These are phyloP conservation scores for Eumacrocentrus americanus DNA, from an alignment of 2,888 invertebrate genomes.

Conservation along the genomic window DNA sequence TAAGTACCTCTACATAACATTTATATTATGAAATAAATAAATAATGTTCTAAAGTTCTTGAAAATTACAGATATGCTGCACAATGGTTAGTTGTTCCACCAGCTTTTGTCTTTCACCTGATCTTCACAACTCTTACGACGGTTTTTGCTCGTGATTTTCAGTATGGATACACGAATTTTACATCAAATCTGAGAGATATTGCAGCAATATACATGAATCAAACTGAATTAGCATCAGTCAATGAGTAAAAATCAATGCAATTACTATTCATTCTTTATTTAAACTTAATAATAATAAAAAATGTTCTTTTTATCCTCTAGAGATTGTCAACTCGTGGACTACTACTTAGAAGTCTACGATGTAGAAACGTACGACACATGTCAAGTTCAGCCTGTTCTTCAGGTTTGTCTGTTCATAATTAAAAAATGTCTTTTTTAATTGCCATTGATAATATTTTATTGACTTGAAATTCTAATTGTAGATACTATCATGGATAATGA, in stretches of 20 bases:
- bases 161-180: slow-evolving; percentile 41
- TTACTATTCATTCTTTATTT: no score
- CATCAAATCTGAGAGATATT: slow-evolving; percentile 27
- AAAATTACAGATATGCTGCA: slow-evolving; percentile 37
- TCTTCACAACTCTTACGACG: slow-evolving; percentile 39
- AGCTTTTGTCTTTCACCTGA: slow-evolving; percentile 43
- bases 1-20: no score
- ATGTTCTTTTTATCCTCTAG: slow-evolving; percentile 33
- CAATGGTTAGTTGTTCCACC: slow-evolving; percentile 50
- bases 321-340: slow-evolving; percentile 38
- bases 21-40: neutral
- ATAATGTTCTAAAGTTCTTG: no score
- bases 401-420: slow-evolving; percentile 31
- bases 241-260: no score
- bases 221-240: slow-evolving; percentile 26
- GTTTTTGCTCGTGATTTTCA: slow-evolving; percentile 31
- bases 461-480: slow-evolving; percentile 21
- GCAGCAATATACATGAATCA: slow-evolving; percentile 26
- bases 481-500: slow-evolving; percentile 41
- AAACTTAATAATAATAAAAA: neutral
- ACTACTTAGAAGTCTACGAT: slow-evolving; percentile 34
- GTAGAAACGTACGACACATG: slow-evolving; percentile 33
- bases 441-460: neutral
- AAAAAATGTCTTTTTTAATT: neutral
- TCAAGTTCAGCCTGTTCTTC: slow-evolving; percentile 27